phyloP scores from a whole-genome alignment of 2,113 vertebrate genomes.

The Perognathus longimembris region DNA sequence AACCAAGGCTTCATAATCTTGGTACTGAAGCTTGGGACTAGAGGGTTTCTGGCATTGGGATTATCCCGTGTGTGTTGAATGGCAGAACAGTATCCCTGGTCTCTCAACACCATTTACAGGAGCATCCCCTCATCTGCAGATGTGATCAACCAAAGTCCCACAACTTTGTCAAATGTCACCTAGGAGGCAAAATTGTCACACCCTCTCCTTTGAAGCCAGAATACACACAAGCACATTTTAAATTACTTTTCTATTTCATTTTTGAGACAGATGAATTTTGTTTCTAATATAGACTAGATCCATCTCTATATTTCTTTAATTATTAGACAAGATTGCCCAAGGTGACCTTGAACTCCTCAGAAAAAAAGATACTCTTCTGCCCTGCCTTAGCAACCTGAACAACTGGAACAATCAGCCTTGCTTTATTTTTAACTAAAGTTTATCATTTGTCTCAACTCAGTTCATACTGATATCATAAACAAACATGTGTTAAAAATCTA shows the following conservation, averaged over 20 bases:
- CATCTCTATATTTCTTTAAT: not conserved
- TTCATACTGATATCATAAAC: conserved; percentile 16
- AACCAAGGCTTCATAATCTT: not conserved
- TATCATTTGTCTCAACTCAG: not conserved
- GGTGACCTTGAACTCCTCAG: too few relatives aligned
- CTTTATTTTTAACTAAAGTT: conserved; percentile 44
- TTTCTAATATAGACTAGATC: conserved; percentile 27
- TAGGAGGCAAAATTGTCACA: not conserved
- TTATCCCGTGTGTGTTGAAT: fast-evolving
- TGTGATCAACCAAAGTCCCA: not conserved
- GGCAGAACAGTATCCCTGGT: too few relatives aligned
- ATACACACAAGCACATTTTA: not conserved
- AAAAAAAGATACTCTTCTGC: too few relatives aligned
- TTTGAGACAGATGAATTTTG: conserved; percentile 13
- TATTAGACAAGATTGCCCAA: not conserved
- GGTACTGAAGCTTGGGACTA: not conserved
- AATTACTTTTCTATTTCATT: conserved; percentile 7
- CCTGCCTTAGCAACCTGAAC: not conserved
- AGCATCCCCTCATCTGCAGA: not conserved
- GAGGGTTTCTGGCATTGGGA: not conserved
- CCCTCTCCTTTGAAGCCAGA: not conserved
- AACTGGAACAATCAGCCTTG: not conserved
- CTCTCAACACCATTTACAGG: not conserved
- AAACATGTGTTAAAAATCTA: not conserved
- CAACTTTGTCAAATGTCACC: not conserved